These are phyloP conservation scores for Hydrophis major DNA, from an alignment of 2,797 vertebrate genomes.

Conservation along the genomic window DNA sequence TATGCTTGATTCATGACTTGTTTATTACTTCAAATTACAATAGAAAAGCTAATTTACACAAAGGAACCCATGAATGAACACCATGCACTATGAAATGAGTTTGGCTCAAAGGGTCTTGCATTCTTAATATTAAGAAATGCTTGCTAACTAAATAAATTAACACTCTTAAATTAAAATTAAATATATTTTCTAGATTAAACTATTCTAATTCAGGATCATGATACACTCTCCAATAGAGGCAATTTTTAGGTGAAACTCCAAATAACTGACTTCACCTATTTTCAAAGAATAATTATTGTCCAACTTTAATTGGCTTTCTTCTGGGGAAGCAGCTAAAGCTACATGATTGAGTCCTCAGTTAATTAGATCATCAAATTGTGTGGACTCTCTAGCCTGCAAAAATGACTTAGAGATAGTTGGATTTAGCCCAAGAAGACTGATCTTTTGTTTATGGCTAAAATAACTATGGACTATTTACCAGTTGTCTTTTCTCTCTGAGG, in stretches of 20 bases:
- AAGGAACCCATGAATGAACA: not conserved
- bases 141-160: conserved; percentile 38
- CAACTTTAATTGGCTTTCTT: not conserved
- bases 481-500: not conserved
- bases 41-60: not conserved
- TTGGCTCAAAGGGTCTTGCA: not conserved
- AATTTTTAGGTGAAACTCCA: conserved; percentile 9
- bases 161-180: conserved; percentile 37
- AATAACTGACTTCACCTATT: conserved; percentile 20
- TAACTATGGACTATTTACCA: not conserved
- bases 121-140: not conserved
- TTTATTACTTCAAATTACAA: not conserved
- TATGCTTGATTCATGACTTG: not conserved
- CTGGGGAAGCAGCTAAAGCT: not conserved
- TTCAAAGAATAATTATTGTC: conserved; percentile 33
- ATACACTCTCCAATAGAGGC: conserved; percentile 57
- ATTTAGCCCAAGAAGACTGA: not conserved
- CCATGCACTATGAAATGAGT: not conserved
- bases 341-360: not conserved
- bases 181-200: conserved; percentile 49
- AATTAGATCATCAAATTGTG: not conserved
- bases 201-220: conserved; percentile 17
- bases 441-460: not conserved
- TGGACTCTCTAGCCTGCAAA: not conserved
- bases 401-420: not conserved